Base-by-base conservation (phyloP, 2,888 invertebrate species). In the Latrodectus hesperus region DNA sequence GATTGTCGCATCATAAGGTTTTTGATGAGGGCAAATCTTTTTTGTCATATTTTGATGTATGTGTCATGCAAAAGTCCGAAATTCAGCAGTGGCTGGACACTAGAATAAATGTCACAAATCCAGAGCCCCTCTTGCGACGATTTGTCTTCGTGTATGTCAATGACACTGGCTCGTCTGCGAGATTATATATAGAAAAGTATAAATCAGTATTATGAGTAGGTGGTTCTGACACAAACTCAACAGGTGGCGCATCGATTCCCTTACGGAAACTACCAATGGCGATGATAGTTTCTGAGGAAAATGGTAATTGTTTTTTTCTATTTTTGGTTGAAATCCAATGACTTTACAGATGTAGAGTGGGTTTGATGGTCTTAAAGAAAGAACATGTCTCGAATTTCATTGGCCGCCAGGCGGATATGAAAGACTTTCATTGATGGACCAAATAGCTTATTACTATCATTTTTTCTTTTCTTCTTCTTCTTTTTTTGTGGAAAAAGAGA, bases 171-270 rank as follows among this genome's bases (percentile, higher is more conserved):
- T 53, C 55, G 49, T 70, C 52, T 22, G 17, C 52, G 22, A 73
- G 26, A 52, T 53, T 55, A 73, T 49, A 73, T 53, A 81, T 74
- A 76, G 71, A 65, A n/a, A 83, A 65, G 49, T 53, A 84, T 84
- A 84, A 84, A 84, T 84, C 78, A 52, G 38, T 77, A 64, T 84
- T 84, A 84, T 51, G 77, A 78, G 77, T 84, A 77, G 84, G 84
- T 77, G 84, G 84, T 72, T 72, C 72, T 84, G 84, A 49, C 84
- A 77, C 38, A 49, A 52, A n/a, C 84, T 38, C 84, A 22, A 70
- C 55, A 73, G 77, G 84, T 74, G 53, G 84, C 53, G 12, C n/a
- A 72, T 17, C 53, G 52, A 38, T n/a, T 51, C 53, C 17, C 65
- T 65, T 78, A 64, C 17, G 67, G 67, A 72, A 72, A 55, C 67